Evolutionary conservation across 2,888 invertebrate species (phyloP).

Genomic region (Cetonia aurata): DNA sequence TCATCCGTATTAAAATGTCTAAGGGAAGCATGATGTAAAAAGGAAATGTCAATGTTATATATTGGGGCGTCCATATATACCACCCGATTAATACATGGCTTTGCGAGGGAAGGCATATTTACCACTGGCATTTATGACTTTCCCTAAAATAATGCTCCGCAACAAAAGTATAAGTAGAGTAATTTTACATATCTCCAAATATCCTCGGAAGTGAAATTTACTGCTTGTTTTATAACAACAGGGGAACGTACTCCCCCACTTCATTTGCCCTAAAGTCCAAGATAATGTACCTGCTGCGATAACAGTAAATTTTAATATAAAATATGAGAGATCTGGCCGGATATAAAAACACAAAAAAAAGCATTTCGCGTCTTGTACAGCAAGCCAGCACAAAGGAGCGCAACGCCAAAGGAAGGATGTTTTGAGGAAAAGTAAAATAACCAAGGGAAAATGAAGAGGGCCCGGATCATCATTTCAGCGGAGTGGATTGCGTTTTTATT

Average conservation of each 20-base stretch:
- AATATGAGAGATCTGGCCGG: conserved; percentile 27
- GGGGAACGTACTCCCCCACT: conserved; percentile 24
- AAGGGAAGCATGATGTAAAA: too few relatives aligned
- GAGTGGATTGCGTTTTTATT: conserved; percentile 37
- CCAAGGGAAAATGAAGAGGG: conserved; percentile 25
- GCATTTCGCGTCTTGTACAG: conserved; percentile 35
- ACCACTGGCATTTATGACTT: neutral
- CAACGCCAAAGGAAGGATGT: conserved; percentile 31
- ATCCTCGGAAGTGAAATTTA: conserved; percentile 27
- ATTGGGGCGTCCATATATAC: too few relatives aligned
- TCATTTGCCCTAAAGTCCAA: conserved; percentile 36
- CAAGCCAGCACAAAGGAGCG: conserved; percentile 22
- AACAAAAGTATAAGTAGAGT: conserved; percentile 10
- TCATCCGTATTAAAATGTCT: too few relatives aligned
- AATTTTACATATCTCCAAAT: conserved; percentile 34
- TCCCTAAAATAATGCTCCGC: conserved; percentile 3
- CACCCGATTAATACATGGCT: too few relatives aligned
- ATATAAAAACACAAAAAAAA: conserved; percentile 31
- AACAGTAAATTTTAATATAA: conserved; percentile 41
- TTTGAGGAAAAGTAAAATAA: conserved; percentile 28
- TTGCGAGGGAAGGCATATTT: neutral
- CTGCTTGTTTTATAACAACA: conserved; percentile 33
- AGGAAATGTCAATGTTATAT: too few relatives aligned
- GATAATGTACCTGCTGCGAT: conserved; percentile 38
- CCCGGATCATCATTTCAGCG: conserved; percentile 22